Percentiles rank a stretch among this genome's conserved stretches.
Conservation (phyloP, 2,888 invertebrate genomes). For the Amphiduros pacificus region DNA sequence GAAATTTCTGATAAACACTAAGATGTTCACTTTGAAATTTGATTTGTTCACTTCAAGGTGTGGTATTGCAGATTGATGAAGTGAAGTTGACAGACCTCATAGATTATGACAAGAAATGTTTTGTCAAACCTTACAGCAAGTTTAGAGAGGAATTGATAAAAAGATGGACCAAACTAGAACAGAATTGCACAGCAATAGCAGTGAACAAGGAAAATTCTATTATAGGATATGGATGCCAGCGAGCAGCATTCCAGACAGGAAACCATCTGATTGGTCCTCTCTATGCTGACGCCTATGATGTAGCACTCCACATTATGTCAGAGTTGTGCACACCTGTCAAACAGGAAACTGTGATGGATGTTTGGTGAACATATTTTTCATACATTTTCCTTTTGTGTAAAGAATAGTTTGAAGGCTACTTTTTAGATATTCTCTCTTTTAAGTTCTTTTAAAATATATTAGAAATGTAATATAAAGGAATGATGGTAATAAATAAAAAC, state of each 20-base stretch:
- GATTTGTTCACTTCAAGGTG: too few relatives aligned
- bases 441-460: too few relatives aligned
- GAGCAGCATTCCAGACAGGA: constrained; percentile 5
- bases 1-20: too few relatives aligned
- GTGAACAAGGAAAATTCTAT: too few relatives aligned
- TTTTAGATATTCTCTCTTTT: too few relatives aligned
- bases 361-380: too few relatives aligned
- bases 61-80: constrained; percentile 1
- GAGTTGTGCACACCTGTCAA: neutral
- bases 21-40: too few relatives aligned
- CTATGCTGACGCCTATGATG: constrained; percentile 14
- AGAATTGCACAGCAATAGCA: neutral
- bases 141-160: neutral
- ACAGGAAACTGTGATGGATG: too few relatives aligned
- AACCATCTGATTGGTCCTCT: constrained; percentile 20
- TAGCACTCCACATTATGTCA: neutral
- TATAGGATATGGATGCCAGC: constrained; percentile 14
- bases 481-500: too few relatives aligned
- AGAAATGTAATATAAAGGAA: too few relatives aligned
- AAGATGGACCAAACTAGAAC: neutral
- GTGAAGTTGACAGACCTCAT: neutral
- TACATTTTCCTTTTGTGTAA: too few relatives aligned
- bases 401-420: too few relatives aligned
- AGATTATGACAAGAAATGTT: constrained; percentile 8
- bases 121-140: neutral